Evolutionary conservation across 2,113 vertebrate genomes (phyloP), one percentile per base, ranked within the genome.

Genomic region (Helogale parvula): DNA sequence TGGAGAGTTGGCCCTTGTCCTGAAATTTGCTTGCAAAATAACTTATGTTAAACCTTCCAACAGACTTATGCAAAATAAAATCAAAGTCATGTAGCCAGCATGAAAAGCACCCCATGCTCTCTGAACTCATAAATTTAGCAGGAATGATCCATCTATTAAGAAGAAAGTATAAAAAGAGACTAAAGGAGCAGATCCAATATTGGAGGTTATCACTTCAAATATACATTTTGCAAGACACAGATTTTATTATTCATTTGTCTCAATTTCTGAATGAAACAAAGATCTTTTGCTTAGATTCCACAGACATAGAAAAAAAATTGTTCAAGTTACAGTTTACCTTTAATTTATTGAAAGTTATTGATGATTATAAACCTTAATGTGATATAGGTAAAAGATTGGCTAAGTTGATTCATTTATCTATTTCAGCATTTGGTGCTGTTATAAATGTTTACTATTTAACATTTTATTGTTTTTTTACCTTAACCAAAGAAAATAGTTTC

Each of bases 401-500:
- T 93, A 93, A 80, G 88, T 82, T 90, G 50, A 94, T 41, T 97
- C 66, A 96, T 88, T 94, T 96, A 86, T 94, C 33, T 10, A 65
- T 72, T 66, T 97, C 65, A 96, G 35, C 45, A 82, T 94, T 88
- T 86, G 60, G 5, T 31, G 5, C 66, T 33, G 11, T 88, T 91
- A 88, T 97, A 93, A 96, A 98, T 91, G 81, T 97, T 97, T 63
- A 82, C 76, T 80, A 17, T 71, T 93, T 95, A 41, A 90, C 15
- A 17, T 50, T 93, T 94, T 90, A 21, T 81, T 95, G 15, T n/a
- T 1, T 33, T 95, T 87, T 87, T 60, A 66, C 14, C n/a, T 94
- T 88, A 96, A 84, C 90, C 17, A 85, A 87, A 90, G 13, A 66
- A 45, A 92, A 29, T 71, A 69, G 2, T 0, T 38, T 38, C 29